Evolutionary conservation across 1,140 invertebrate species (phyloP).

Genomic region (Cecropterus lyciades): DNA sequence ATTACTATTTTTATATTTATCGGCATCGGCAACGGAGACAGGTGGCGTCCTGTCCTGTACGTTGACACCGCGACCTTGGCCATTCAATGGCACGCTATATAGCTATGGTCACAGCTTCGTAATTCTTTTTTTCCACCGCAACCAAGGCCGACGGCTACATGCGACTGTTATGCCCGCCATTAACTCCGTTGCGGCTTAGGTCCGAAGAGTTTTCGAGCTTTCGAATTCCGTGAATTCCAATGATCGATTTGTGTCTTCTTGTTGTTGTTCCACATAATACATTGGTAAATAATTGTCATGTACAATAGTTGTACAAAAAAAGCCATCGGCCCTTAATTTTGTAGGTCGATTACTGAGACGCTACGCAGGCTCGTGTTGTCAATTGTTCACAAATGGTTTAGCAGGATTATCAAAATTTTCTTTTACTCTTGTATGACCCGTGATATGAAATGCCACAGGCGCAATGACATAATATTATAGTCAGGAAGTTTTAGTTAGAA

Average conservation of each 20-base stretch:
- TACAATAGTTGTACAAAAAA: background rate
- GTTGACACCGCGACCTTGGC: conserved; percentile 76
- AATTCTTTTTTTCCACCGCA: conserved; percentile 52
- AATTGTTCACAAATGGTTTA: no score
- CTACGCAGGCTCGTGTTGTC: no score
- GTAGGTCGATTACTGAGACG: no score
- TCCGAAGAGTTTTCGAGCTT: conserved; percentile 12
- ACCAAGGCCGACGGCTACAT: conserved; percentile 58
- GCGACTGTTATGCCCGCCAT: conserved; percentile 34
- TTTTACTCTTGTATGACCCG: no score
- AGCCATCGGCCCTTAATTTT: background rate
- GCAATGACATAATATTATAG: no score
- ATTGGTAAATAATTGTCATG: conserved; percentile 4
- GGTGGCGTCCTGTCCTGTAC: conserved; percentile 65
- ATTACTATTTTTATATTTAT: conserved; percentile 51
- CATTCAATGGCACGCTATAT: conserved; percentile 65
- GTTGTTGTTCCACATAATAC: background rate
- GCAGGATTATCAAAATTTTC: no score
- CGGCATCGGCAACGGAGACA: conserved; percentile 53
- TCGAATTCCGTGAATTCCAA: conserved; percentile 19
- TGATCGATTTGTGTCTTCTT: background rate
- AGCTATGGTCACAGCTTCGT: conserved; percentile 52
- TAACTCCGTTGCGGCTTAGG: conserved; percentile 14
- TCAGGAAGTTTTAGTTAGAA: no score
- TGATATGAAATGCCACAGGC: no score